phyloP scores from a whole-genome alignment of 1,140 invertebrate genomes.

The Solen grandis region DNA sequence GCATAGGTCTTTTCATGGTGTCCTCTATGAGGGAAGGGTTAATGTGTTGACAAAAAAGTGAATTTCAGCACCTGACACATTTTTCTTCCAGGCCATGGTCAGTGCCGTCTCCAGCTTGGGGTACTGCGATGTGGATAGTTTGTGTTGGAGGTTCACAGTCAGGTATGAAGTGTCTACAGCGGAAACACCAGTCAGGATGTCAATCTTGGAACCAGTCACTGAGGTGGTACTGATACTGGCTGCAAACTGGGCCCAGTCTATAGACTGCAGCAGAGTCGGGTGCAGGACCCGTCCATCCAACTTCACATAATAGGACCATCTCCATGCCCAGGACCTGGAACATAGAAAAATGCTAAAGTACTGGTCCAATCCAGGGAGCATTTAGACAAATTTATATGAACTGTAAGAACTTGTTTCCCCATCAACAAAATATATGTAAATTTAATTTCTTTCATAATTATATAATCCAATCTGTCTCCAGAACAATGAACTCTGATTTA shows the following conservation, averaged over 20 bases:
- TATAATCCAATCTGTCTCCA: no score
- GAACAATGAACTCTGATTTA: no score
- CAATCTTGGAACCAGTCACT: not conserved
- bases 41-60: no score
- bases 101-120: slow-evolving; percentile 8
- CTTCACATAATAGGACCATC: slow-evolving; percentile 38
- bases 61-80: no score
- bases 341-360: no score
- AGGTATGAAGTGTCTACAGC: slow-evolving; percentile 11
- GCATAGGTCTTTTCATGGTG: no score
- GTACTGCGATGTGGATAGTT: slow-evolving; percentile 30
- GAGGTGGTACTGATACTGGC: not conserved
- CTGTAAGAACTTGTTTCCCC: no score
- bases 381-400: no score
- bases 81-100: slow-evolving; percentile 24
- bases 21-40: no score
- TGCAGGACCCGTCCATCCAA: slow-evolving; percentile 35
- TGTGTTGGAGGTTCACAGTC: slow-evolving; percentile 23
- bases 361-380: no score
- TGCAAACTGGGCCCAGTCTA: slow-evolving; percentile 38
- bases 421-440: no score
- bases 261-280: slow-evolving; percentile 15
- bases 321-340: slow-evolving; percentile 38
- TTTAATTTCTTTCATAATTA: no score
- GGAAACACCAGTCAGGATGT: not conserved